Evolutionary conservation across 2,113 vertebrate genomes (phyloP).

Genomic region (Chaetodon auriga): DNA sequence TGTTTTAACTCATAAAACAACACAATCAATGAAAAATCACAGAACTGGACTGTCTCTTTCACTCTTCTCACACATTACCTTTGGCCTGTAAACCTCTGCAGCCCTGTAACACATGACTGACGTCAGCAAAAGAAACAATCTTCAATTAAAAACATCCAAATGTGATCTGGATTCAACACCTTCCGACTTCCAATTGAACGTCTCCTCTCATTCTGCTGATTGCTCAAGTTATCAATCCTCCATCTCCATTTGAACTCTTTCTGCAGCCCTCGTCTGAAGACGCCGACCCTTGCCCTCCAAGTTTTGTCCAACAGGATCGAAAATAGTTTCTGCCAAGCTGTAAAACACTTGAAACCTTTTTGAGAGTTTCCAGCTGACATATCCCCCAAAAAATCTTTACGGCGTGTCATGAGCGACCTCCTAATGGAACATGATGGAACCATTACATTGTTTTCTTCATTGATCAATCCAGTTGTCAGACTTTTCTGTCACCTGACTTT

Average conservation of each 20-base stretch:
- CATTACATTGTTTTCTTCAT: constrained; percentile 11
- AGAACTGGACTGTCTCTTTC: not conserved
- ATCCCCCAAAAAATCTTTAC: not conserved
- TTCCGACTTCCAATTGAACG: not conserved
- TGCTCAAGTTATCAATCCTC: not conserved
- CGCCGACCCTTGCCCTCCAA: not conserved
- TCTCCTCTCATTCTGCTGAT: not conserved
- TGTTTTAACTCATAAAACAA: not conserved
- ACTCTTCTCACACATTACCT: not conserved
- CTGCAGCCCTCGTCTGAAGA: not conserved
- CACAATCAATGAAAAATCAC: not conserved
- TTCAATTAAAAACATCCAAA: not conserved
- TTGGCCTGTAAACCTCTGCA: not conserved
- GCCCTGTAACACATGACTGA: not conserved
- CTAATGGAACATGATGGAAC: constrained; percentile 21
- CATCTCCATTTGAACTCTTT: not conserved
- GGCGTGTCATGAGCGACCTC: not conserved
- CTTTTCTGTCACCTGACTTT: not conserved
- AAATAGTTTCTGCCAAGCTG: not conserved
- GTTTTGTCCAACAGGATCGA: not conserved
- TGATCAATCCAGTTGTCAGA: constrained; percentile 4
- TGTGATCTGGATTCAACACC: no score
- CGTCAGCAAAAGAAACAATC: not conserved
- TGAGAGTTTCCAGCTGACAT: not conserved
- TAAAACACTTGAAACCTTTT: not conserved